Percentiles rank a stretch among this genome's conserved stretches.
These are phyloP conservation scores for Pteromalus puparum DNA, from an alignment of 1,140 invertebrate genomes.

Conservation along the genomic window DNA sequence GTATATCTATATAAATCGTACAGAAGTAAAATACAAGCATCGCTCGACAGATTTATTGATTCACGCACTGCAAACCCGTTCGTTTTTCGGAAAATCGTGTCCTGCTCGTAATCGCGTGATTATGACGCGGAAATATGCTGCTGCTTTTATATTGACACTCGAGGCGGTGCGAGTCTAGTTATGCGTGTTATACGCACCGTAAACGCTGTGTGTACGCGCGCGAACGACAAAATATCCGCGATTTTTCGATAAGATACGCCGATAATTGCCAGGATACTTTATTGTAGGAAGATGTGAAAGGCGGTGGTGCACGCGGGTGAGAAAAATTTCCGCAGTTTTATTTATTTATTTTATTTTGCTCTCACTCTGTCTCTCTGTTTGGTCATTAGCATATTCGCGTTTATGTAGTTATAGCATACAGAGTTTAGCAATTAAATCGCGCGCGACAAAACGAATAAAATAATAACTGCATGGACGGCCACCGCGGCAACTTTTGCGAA, in stretches of 20 bases:
- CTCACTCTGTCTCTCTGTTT: too few relatives aligned
- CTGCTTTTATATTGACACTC: neutral
- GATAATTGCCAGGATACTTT: neutral
- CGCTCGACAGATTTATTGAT: neutral
- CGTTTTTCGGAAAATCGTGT: slow-evolving; percentile 13
- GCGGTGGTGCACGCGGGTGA: too few relatives aligned
- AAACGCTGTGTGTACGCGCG: neutral
- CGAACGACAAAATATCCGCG: neutral
- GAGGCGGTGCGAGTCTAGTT: neutral
- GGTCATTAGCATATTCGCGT: neutral
- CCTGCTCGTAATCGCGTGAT: neutral
- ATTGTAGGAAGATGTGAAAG: neutral
- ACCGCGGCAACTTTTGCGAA: too few relatives aligned
- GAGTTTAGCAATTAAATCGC: neutral
- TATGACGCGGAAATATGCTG: neutral
- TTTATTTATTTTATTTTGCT: neutral
- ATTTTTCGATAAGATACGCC: neutral
- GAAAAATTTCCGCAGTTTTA: neutral
- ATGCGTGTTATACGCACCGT: neutral
- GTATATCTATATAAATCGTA: too few relatives aligned
- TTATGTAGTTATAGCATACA: too few relatives aligned
- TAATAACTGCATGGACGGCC: too few relatives aligned
- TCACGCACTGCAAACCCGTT: neutral
- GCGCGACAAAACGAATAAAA: neutral
- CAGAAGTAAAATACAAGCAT: too few relatives aligned